These are phyloP conservation scores for Theristicus caerulescens DNA, from an alignment of 2,113 vertebrate species.

Conservation along the genomic window DNA sequence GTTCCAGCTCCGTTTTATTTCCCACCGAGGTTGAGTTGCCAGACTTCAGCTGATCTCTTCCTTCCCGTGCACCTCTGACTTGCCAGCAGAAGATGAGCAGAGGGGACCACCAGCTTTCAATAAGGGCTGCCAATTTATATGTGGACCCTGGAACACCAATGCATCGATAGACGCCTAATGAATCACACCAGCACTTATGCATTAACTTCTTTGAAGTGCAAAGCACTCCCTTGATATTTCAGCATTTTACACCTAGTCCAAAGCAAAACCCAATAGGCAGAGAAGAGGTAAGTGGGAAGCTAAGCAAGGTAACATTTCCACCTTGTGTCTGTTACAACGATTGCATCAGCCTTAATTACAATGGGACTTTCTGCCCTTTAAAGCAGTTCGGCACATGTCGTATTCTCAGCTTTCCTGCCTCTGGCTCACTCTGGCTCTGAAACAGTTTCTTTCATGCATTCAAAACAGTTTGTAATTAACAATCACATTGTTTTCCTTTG, in stretches of 20 bases:
- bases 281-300: neutral
- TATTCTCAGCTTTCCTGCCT: conserved; percentile 18
- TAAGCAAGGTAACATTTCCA: conserved; percentile 29
- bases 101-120: rapidly evolving
- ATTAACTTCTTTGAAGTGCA: conserved; percentile 37
- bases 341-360: conserved; percentile 61
- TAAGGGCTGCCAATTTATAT: neutral
- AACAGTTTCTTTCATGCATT: conserved; percentile 27
- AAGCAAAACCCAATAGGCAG: neutral
- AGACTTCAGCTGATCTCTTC: neutral
- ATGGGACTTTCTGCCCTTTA: conserved; percentile 38
- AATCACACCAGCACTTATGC: conserved; percentile 15
- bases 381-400: neutral
- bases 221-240: conserved; percentile 30
- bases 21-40: neutral
- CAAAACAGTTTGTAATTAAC: conserved; percentile 54
- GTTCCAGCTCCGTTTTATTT: neutral
- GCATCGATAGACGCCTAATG: neutral
- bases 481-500: conserved; percentile 57
- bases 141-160: neutral
- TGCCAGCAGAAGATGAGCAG: neutral
- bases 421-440: neutral
- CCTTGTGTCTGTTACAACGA: conserved; percentile 30
- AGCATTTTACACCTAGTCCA: neutral
- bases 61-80: neutral